phyloP scores from a whole-genome alignment of 1,140 invertebrate genomes.

The Trachymyrmex septentrionalis region DNA sequence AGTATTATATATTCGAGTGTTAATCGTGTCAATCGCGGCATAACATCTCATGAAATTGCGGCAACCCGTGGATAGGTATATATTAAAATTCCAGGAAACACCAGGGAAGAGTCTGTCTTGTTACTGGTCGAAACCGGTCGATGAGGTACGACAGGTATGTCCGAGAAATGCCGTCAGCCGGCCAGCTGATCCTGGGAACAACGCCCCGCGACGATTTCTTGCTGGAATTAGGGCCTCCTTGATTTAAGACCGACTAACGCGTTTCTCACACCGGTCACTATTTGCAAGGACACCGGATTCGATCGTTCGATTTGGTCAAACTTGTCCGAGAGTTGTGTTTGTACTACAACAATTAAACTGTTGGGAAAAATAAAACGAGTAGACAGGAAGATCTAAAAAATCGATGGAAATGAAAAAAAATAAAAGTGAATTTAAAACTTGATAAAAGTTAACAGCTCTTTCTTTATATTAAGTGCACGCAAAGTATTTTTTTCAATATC shows the following conservation, averaged over 20 bases:
- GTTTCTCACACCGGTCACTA: slow-evolving; percentile 83
- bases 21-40: slow-evolving; percentile 23
- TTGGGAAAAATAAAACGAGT: background rate
- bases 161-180: slow-evolving; percentile 85
- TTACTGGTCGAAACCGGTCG: slow-evolving; percentile 80
- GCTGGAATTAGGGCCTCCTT: slow-evolving; percentile 85
- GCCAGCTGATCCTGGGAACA: slow-evolving; percentile 87
- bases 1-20: background rate
- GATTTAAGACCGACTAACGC: slow-evolving; percentile 83
- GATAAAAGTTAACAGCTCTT: background rate
- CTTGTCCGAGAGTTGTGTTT: slow-evolving; percentile 24
- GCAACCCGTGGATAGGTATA: background rate
- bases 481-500: background rate
- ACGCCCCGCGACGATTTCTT: slow-evolving; percentile 84
- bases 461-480: background rate
- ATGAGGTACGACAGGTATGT: slow-evolving; percentile 82
- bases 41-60: slow-evolving; percentile 11
- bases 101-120: slow-evolving; percentile 66
- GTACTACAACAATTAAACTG: slow-evolving; percentile 6
- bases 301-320: slow-evolving; percentile 56
- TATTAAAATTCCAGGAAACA: slow-evolving; percentile 31
- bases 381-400: background rate
- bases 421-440: background rate
- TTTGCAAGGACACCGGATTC: slow-evolving; percentile 57
- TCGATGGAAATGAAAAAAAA: background rate